These are phyloP conservation scores for Tichodroma muraria DNA, from an alignment of 2,113 vertebrate species.

Conservation along the genomic window DNA sequence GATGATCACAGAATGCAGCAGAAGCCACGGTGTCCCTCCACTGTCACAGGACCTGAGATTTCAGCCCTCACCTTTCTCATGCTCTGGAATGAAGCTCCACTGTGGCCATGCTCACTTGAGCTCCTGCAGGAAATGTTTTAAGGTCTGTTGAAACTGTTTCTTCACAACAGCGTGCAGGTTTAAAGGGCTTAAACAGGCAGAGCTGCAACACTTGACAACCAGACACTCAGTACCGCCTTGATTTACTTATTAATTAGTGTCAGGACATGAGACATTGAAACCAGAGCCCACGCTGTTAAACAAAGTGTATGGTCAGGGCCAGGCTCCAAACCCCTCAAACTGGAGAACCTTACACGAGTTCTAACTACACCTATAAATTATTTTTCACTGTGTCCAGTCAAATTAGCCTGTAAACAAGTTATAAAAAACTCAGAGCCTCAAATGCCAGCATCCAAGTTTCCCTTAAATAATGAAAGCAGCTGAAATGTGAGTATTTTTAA, in stretches of 20 bases:
- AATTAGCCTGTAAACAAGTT: not conserved
- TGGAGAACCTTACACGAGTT: not conserved
- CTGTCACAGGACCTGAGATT: not conserved
- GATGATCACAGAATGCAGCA: not conserved
- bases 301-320: not conserved
- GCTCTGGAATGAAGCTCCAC: not conserved
- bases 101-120: not conserved
- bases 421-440: not conserved
- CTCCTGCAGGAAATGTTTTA: not conserved
- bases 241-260: not conserved
- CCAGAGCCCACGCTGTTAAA: fast-evolving
- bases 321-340: not conserved
- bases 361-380: not conserved
- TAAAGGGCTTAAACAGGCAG: not conserved
- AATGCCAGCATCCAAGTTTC: not conserved
- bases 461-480: not conserved
- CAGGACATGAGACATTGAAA: not conserved
- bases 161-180: not conserved
- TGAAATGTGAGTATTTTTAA: not conserved
- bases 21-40: not conserved
- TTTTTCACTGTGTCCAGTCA: not conserved
- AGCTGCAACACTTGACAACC: not conserved
- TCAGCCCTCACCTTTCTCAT: not conserved
- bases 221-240: not conserved
- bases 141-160: not conserved